Conservation (phyloP, 1,140 invertebrate genomes). For the Leptinotarsa undecemlineata region DNA sequence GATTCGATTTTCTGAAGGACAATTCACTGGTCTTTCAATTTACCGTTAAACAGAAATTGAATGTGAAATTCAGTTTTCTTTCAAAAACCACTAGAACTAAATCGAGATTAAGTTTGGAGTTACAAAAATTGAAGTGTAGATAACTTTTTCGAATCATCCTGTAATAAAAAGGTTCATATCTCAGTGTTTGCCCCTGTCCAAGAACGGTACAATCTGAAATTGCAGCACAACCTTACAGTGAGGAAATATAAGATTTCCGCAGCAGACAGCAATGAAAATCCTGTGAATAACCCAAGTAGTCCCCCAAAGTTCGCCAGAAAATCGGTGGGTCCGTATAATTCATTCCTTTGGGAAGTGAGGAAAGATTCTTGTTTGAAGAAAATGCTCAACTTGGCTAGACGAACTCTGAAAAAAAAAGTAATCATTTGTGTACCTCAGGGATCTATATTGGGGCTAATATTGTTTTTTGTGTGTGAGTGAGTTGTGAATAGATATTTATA, state of each 20-base stretch:
- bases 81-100: too few species aligned
- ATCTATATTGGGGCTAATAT: too few species aligned
- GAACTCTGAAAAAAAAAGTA: slow-evolving; percentile 9
- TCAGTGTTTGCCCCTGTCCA: not conserved
- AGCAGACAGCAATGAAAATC: slow-evolving; percentile 67
- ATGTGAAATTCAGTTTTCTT: too few species aligned
- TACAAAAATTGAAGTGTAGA: too few species aligned
- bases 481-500: too few species aligned
- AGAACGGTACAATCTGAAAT: slow-evolving; percentile 37
- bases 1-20: too few species aligned
- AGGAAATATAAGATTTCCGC: slow-evolving; percentile 68
- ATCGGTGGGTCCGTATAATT: slow-evolving; percentile 66
- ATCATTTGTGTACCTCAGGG: not conserved
- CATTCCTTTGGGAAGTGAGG: slow-evolving; percentile 64
- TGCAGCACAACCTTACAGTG: slow-evolving; percentile 57
- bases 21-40: too few species aligned
- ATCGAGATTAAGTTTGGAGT: too few species aligned
- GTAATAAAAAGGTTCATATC: too few species aligned
- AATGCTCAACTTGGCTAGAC: slow-evolving; percentile 38
- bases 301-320: slow-evolving; percentile 69
- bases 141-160: too few species aligned
- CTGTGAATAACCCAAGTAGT: slow-evolving; percentile 67
- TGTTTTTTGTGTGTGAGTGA: too few species aligned
- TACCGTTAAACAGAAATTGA: too few species aligned
- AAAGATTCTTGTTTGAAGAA: slow-evolving; percentile 68